These are phyloP conservation scores for Pseudochaenichthys georgianus DNA, from an alignment of 2,797 vertebrate species.

Conservation along the genomic window DNA sequence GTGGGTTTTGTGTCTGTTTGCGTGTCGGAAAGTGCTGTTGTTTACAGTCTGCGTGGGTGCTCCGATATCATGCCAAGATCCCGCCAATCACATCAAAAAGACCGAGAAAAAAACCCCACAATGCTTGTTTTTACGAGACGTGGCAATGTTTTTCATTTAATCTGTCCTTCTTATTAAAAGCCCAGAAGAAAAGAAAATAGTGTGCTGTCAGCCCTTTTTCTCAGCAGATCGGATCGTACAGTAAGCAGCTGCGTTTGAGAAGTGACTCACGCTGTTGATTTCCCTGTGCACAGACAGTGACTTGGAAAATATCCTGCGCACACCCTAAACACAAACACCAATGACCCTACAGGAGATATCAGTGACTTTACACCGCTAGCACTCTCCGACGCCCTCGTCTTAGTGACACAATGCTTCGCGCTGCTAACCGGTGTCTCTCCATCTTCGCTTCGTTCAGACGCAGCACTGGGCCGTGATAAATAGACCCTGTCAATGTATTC, in stretches of 20 bases:
- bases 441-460: conserved; percentile 29
- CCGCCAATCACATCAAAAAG: conserved; percentile 78
- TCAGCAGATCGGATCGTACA: conserved; percentile 73
- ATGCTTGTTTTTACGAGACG: conserved; percentile 68
- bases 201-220: conserved; percentile 78
- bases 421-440: conserved; percentile 35
- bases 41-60: conserved; percentile 82
- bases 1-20: conserved; percentile 80
- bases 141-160: conserved; percentile 75
- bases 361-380: conserved; percentile 53
- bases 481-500: conserved; percentile 43
- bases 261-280: conserved; percentile 84
- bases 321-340: conserved; percentile 85
- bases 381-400: conserved; percentile 61
- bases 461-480: conserved; percentile 45
- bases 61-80: conserved; percentile 70
- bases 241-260: conserved; percentile 82
- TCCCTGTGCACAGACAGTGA: conserved; percentile 82
- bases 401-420: conserved; percentile 60
- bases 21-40: conserved; percentile 81
- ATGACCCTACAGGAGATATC: conserved; percentile 72
- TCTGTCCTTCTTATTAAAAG: conserved; percentile 73
- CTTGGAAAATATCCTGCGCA: conserved; percentile 81
- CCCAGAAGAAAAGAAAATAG: conserved; percentile 48
- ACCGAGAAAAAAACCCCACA: conserved; percentile 29